A percentile compares a stretch with the other conserved stretches of the same genome.
These are phyloP conservation scores for Stichodactyla mertensii DNA, from an alignment of 64 coral and sea anemone genomes.

Conservation along the genomic window DNA sequence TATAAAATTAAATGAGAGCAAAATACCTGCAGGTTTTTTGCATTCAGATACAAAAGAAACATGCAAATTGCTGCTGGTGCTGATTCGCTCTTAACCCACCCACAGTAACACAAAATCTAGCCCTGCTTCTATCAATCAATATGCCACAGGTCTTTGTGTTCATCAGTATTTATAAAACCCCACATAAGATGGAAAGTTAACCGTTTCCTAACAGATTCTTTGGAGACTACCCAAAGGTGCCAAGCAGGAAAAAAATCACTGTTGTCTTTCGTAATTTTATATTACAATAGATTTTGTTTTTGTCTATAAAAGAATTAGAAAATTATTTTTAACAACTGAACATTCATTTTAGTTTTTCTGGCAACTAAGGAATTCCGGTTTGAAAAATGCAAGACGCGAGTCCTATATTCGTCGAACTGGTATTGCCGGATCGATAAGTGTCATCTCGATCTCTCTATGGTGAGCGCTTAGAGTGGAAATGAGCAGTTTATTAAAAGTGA, in stretches of 20 bases:
- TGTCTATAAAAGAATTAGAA: not conserved
- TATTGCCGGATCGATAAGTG: too few relatives aligned
- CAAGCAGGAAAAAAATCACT: not conserved
- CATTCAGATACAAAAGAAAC: not conserved
- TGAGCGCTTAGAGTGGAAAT: not conserved
- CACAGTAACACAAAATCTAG: not conserved
- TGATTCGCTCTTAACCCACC: not conserved
- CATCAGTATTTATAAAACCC: not conserved
- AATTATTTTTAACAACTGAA: not conserved
- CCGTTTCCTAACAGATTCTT: not conserved
- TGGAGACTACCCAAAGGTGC: not conserved
- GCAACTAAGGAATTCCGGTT: not conserved
- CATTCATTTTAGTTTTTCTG: not conserved
- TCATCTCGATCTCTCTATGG: too few relatives aligned
- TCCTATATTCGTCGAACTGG: not conserved
- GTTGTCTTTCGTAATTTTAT: not conserved
- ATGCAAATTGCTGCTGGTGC: not conserved
- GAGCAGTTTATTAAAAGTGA: not conserved
- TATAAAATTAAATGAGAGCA: not conserved
- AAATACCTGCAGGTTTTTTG: not conserved
- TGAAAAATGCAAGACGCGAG: not conserved
- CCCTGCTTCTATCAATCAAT: not conserved
- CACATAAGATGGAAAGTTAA: not conserved
- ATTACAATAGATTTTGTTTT: not conserved
- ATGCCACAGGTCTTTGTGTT: not conserved